Percentiles rank a stretch among this genome's conserved stretches.
These are phyloP conservation scores for Actinernus sp. DNA, from an alignment of 92 coral and sea anemone species.

Conservation along the genomic window DNA sequence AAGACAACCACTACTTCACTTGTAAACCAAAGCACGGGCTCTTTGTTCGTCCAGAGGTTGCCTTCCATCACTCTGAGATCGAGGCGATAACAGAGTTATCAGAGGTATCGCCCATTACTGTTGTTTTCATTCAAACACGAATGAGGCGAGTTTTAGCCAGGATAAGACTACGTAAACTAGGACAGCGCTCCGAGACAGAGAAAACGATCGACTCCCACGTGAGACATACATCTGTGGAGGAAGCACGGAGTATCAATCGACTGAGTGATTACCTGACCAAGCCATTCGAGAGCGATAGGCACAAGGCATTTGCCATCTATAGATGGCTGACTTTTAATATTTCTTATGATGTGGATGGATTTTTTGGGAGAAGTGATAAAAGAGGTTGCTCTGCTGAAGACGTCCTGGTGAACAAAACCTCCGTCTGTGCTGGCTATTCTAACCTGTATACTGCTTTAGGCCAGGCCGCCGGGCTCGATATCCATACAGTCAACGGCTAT, in stretches of 20 bases:
- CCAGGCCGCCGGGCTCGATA: constrained; percentile 55
- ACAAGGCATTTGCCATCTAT: constrained; percentile 81
- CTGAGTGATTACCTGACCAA: constrained; percentile 78
- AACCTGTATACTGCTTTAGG: constrained; percentile 66
- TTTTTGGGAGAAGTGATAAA: constrained; percentile 60
- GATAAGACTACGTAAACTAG: constrained; percentile 66
- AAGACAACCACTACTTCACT: constrained; percentile 34
- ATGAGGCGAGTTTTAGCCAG: constrained; percentile 55
- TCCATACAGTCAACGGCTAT: constrained; percentile 41
- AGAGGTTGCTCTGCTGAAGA: constrained; percentile 35
- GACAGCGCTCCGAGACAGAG: constrained; percentile 67
- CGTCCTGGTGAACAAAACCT: constrained; percentile 31
- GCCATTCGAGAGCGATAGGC: constrained; percentile 51
- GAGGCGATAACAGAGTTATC: neutral
- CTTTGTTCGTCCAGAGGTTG: constrained; percentile 71
- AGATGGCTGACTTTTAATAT: constrained; percentile 81
- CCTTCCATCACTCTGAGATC: constrained; percentile 42
- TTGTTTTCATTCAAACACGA: constrained; percentile 56
- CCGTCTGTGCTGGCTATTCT: constrained; percentile 75
- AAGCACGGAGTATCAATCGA: constrained; percentile 49
- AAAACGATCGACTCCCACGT: constrained; percentile 69
- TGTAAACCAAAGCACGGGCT: constrained; percentile 78
- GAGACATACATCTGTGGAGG: constrained; percentile 53
- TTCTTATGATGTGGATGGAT: constrained; percentile 76
- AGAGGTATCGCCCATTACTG: constrained; percentile 56